These are phyloP conservation scores for Andrena camellia DNA, from an alignment of 2,888 invertebrate species.

Conservation along the genomic window DNA sequence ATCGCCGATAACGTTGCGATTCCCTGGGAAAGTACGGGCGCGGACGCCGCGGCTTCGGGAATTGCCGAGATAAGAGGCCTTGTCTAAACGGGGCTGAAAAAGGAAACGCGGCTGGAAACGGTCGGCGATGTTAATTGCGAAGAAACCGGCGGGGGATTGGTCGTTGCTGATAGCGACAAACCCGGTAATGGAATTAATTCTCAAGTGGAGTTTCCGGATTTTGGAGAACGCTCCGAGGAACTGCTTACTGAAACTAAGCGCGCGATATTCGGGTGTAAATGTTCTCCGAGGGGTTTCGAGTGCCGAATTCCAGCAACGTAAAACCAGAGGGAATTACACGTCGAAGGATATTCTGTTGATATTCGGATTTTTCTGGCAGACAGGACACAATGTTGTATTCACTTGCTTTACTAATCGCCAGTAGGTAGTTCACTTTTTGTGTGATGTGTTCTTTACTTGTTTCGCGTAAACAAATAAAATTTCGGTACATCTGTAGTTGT, in stretches of 20 bases:
- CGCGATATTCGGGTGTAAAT: not conserved
- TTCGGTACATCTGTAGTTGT: too few relatives aligned
- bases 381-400: too few relatives aligned
- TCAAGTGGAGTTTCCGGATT: constrained; percentile 3
- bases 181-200: constrained; percentile 42
- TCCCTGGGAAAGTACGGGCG: constrained; percentile 30
- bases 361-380: too few relatives aligned
- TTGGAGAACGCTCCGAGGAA: not conserved
- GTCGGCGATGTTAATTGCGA: constrained; percentile 44
- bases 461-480: too few relatives aligned
- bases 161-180: constrained; percentile 5
- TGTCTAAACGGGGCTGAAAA: constrained; percentile 37
- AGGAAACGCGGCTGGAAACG: constrained; percentile 33
- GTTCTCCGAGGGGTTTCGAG: not conserved
- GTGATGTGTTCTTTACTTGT: too few relatives aligned
- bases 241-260: not conserved
- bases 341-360: too few relatives aligned
- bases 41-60: constrained; percentile 14
- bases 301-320: not conserved
- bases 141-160: constrained; percentile 8
- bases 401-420: too few relatives aligned
- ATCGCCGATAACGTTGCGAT: constrained; percentile 49
- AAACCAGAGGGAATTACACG: too few relatives aligned
- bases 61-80: constrained; percentile 29
- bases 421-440: too few relatives aligned